phyloP scores from a whole-genome alignment of 2,888 invertebrate species.

The Sepiola atlantica region DNA sequence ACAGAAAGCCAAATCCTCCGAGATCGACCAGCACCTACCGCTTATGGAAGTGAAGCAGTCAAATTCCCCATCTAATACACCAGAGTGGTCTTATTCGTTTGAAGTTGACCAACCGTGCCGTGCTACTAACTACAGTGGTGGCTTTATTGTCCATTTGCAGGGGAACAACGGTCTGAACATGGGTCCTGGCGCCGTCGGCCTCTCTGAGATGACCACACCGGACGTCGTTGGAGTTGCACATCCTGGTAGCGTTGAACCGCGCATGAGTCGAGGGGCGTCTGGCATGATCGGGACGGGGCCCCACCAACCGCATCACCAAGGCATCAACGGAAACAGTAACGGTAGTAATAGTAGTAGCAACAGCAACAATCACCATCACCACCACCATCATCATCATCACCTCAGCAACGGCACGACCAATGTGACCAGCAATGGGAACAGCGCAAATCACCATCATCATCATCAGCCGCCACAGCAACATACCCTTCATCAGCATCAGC shows the following conservation, averaged over 20 bases:
- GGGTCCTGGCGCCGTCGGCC: neutral
- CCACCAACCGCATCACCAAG: neutral
- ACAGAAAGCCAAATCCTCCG: neutral
- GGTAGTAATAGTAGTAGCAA: neutral
- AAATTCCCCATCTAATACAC: neutral
- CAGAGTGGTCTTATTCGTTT: neutral
- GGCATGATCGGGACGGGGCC: neutral
- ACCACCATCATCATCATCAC: neutral
- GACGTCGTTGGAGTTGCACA: neutral
- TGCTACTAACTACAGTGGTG: slow-evolving; percentile 32
- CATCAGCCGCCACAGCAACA: neutral
- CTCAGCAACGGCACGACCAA: neutral
- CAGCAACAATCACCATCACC: neutral
- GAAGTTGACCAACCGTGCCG: slow-evolving; percentile 32
- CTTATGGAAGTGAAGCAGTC: neutral
- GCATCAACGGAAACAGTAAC: neutral
- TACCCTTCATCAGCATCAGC: neutral
- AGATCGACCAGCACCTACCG: neutral
- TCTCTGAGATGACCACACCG: neutral
- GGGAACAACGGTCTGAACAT: neutral
- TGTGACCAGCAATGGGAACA: neutral
- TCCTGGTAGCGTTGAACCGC: neutral
- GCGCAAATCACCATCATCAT: neutral
- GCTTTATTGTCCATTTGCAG: slow-evolving; percentile 40
- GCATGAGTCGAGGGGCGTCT: neutral